A percentile compares a stretch with the other conserved stretches of the same genome.
phyloP scores from a whole-genome alignment of 1,140 invertebrate genomes.

The Lepidurus packardi region DNA sequence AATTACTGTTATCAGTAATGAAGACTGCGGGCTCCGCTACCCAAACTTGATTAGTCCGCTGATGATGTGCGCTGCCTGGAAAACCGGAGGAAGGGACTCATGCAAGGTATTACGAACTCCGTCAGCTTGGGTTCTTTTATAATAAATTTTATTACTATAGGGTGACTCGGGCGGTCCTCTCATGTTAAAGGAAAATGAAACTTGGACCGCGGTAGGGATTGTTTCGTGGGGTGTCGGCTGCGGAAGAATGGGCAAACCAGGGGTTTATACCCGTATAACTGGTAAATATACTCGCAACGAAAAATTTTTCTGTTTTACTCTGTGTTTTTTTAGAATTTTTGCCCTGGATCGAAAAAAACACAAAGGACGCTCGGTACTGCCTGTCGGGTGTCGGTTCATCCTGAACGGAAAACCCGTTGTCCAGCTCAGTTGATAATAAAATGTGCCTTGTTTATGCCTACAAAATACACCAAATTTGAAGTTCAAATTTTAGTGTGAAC shows the following conservation, averaged over 20 bases:
- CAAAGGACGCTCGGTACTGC: conserved; percentile 15
- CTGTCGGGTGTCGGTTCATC: background rate
- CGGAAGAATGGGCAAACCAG: background rate
- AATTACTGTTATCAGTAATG: background rate
- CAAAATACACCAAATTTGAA: no score
- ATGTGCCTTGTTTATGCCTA: no score
- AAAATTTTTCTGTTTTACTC: background rate
- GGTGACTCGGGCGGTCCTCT: background rate
- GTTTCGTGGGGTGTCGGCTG: background rate
- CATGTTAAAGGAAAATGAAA: background rate
- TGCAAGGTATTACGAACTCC: conserved; percentile 58
- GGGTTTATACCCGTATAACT: background rate
- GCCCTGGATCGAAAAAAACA: conserved; percentile 26
- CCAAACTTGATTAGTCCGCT: conserved; percentile 59
- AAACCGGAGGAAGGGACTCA: conserved; percentile 75
- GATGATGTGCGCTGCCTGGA: conserved; percentile 82
- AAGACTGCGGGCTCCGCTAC: background rate
- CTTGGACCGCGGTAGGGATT: background rate
- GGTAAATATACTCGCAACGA: background rate
- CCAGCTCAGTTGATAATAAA: no score
- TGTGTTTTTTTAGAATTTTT: conserved; percentile 20
- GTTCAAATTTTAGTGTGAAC: no score
- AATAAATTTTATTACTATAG: background rate
- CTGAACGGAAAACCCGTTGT: no score
- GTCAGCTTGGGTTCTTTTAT: background rate